These are phyloP conservation scores for Halichoerus grypus DNA, from an alignment of 2,113 vertebrate species.

Conservation along the genomic window DNA sequence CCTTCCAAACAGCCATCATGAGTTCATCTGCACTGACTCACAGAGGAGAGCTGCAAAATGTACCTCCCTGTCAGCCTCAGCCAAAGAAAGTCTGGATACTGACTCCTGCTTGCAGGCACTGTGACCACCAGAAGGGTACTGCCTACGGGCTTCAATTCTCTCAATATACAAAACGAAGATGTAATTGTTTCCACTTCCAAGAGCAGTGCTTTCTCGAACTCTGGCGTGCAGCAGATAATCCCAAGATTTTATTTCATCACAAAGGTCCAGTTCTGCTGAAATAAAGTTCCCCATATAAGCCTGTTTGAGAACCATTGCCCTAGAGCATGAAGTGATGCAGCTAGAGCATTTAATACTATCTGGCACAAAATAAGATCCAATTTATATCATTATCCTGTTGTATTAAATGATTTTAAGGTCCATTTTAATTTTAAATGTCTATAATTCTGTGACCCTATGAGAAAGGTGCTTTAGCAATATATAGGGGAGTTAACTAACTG, in stretches of 20 bases:
- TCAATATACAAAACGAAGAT: background rate
- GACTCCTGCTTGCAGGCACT: background rate
- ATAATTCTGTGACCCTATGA: background rate
- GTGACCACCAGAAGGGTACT: background rate
- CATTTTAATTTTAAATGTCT: constrained; percentile 31
- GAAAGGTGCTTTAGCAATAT: background rate
- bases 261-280: background rate
- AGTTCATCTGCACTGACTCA: background rate
- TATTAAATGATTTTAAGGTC: background rate
- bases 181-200: background rate
- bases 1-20: background rate
- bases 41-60: background rate
- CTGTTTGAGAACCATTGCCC: background rate
- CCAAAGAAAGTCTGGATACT: background rate
- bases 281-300: background rate
- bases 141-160: background rate
- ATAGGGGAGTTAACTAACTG: background rate
- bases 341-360: background rate
- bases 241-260: background rate
- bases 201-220: background rate
- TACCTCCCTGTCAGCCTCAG: background rate
- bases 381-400: background rate
- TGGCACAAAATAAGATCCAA: background rate
- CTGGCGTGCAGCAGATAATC: background rate
- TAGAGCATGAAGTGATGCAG: background rate